Evolutionary conservation across 92 coral and sea anemone species (phyloP).

Genomic region (Meandrina meandrites): DNA sequence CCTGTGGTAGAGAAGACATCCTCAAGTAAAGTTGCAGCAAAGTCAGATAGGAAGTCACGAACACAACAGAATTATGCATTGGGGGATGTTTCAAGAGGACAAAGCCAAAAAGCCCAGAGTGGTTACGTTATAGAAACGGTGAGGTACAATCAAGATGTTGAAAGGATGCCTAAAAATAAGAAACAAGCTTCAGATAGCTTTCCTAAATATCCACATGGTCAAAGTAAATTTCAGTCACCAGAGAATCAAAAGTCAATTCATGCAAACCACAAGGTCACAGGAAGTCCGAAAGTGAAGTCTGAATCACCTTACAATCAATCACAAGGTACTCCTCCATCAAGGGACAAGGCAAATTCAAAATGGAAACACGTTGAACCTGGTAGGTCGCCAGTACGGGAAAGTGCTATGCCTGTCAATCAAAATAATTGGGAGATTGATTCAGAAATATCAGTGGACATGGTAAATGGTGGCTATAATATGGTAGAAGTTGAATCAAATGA

Average conservation of each 20-base stretch:
- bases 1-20: neutral
- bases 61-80: neutral
- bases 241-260: conserved; percentile 12
- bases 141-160: conserved; percentile 5
- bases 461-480: conserved; percentile 22
- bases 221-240: conserved; percentile 10
- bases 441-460: conserved; percentile 53
- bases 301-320: conserved; percentile 1
- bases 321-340: neutral
- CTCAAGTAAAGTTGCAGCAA: conserved; percentile 6
- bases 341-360: conserved; percentile 16
- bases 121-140: conserved; percentile 1
- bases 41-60: conserved; percentile 20
- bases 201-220: conserved; percentile 11
- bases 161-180: conserved; percentile 8
- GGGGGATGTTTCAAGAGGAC: conserved; percentile 3
- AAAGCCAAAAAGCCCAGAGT: conserved; percentile 4
- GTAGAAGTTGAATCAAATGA: conserved; percentile 43
- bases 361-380: conserved; percentile 23
- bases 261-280: neutral
- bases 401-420: conserved; percentile 10
- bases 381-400: conserved; percentile 8
- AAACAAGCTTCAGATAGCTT: conserved; percentile 7
- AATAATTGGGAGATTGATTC: conserved; percentile 66
- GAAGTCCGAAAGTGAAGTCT: conserved; percentile 21